These are phyloP conservation scores for Empis stercorea DNA, from an alignment of 2,888 invertebrate species.

Conservation along the genomic window DNA sequence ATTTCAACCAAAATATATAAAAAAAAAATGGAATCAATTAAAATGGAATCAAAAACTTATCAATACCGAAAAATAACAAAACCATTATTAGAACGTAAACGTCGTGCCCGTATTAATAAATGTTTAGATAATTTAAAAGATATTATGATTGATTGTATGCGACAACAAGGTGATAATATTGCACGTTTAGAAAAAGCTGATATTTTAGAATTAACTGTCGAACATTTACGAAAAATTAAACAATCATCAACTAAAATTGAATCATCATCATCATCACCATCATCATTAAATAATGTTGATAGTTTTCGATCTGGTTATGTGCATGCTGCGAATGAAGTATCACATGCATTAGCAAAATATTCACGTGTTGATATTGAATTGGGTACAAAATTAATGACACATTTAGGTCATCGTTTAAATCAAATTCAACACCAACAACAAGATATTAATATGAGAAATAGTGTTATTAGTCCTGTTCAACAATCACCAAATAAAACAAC, in stretches of 20 bases:
- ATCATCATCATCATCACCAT: constrained; percentile 28
- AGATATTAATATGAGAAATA: not conserved
- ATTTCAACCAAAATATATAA: too few relatives aligned
- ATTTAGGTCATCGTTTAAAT: constrained; percentile 72
- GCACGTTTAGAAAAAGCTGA: constrained; percentile 82
- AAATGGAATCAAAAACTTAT: constrained; percentile 69
- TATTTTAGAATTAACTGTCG: constrained; percentile 75
- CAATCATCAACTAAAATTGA: constrained; percentile 39
- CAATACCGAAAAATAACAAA: constrained; percentile 92
- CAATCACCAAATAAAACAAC: too few relatives aligned
- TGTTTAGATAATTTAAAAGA: constrained; percentile 83
- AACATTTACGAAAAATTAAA: constrained; percentile 63
- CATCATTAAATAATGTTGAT: constrained; percentile 59
- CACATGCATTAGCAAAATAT: constrained; percentile 67
- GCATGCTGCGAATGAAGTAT: constrained; percentile 79
- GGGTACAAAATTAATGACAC: constrained; percentile 80
- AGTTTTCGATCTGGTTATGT: constrained; percentile 80
- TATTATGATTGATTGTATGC: constrained; percentile 53
- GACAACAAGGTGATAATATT: constrained; percentile 61
- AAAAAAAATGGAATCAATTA: constrained; percentile 12
- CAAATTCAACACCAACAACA: constrained; percentile 13
- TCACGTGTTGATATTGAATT: constrained; percentile 76
- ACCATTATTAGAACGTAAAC: constrained; percentile 78
- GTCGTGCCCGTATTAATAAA: constrained; percentile 79
- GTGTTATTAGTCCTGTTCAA: not conserved